Percentiles rank a stretch among this genome's conserved stretches.
These are phyloP conservation scores for Temnothorax unifasciatus DNA, from an alignment of 2,888 invertebrate species.

Conservation along the genomic window DNA sequence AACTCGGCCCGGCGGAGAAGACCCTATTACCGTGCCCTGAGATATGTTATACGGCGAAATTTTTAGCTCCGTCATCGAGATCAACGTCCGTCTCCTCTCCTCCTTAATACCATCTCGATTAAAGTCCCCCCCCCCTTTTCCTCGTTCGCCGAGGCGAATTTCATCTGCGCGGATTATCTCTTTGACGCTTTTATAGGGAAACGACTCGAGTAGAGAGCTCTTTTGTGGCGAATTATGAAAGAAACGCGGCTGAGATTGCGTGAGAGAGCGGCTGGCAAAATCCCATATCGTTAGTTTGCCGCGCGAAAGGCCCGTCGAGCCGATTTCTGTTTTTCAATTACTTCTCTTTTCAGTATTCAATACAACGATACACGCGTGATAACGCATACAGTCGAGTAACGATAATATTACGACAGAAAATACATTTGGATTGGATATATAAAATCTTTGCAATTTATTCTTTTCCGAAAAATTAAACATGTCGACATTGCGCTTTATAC, in stretches of 20 bases:
- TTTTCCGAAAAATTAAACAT: neutral
- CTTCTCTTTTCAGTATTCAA: neutral
- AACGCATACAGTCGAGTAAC: neutral
- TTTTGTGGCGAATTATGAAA: slow-evolving; percentile 14
- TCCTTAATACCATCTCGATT: neutral
- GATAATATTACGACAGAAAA: neutral
- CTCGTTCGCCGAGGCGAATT: neutral
- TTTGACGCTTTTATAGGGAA: neutral
- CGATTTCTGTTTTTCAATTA: neutral
- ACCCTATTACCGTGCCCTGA: neutral
- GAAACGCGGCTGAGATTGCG: neutral
- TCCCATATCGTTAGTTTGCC: neutral
- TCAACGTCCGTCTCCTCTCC: neutral
- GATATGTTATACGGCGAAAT: neutral
- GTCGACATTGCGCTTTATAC: neutral
- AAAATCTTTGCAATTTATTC: neutral
- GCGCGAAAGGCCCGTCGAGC: neutral
- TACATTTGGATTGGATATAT: neutral
- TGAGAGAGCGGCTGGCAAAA: neutral
- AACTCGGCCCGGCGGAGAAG: neutral
- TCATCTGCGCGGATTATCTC: slow-evolving; percentile 32
- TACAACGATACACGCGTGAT: neutral
- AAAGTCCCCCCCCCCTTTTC: neutral
- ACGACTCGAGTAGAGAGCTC: neutral
- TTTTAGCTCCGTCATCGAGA: slow-evolving; percentile 24